These are phyloP conservation scores for Boulengeromyrus knoepffleri DNA, from an alignment of 2,113 vertebrate species.

Conservation along the genomic window DNA sequence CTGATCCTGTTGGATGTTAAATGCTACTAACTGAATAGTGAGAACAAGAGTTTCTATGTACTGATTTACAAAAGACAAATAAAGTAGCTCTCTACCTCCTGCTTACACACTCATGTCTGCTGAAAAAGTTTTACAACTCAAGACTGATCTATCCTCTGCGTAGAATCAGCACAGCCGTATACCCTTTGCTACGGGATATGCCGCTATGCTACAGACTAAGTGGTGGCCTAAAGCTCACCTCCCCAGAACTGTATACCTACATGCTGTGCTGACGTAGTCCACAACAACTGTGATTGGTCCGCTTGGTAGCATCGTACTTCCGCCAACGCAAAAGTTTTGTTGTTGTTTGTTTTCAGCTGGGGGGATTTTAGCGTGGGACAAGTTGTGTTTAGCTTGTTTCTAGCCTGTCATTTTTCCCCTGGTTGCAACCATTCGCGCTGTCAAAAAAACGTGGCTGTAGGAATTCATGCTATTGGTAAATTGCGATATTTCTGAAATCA, in stretches of 20 bases:
- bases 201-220: no score
- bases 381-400: background rate
- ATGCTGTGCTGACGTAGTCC: background rate
- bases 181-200: no score
- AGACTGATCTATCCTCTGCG: background rate
- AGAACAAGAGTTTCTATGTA: background rate
- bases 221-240: background rate
- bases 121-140: background rate
- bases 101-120: background rate
- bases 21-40: background rate
- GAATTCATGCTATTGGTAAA: background rate
- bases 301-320: background rate
- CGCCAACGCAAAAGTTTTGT: background rate
- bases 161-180: background rate
- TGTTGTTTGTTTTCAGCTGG: background rate
- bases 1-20: background rate
- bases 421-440: background rate
- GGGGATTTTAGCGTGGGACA: background rate
- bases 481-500: background rate
- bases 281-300: background rate
- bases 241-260: background rate
- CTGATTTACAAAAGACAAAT: background rate
- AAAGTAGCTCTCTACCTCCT: background rate
- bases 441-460: background rate
- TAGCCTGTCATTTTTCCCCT: background rate